Evolutionary conservation across 2,888 invertebrate species (phyloP).

Genomic region (Drosophila kokeensis): DNA sequence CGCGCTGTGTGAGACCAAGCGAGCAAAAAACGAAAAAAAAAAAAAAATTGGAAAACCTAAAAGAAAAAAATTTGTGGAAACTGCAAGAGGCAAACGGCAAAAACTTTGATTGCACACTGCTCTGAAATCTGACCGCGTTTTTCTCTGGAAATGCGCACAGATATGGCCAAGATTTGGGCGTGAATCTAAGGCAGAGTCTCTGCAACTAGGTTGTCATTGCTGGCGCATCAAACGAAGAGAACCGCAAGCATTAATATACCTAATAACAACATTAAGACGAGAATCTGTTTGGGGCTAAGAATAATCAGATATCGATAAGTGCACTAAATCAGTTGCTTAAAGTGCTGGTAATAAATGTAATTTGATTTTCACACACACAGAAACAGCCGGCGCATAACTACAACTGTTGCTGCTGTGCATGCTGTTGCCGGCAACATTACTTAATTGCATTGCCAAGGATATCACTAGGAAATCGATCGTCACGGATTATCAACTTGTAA

Average conservation of each 20-base stretch:
- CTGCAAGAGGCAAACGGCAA: slow-evolving; percentile 34
- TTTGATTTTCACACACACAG: slow-evolving; percentile 72
- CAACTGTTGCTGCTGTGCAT: slow-evolving; percentile 27
- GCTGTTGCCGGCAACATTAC: slow-evolving; percentile 60
- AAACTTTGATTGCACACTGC: slow-evolving; percentile 49
- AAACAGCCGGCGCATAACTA: not conserved
- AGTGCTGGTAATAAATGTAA: slow-evolving; percentile 82
- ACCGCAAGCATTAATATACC: slow-evolving; percentile 72
- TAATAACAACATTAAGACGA: slow-evolving; percentile 75
- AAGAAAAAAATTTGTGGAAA: slow-evolving; percentile 45
- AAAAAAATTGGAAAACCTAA: slow-evolving; percentile 24
- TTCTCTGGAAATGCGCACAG: slow-evolving; percentile 64
- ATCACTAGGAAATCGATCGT: slow-evolving; percentile 75
- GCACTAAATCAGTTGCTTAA: slow-evolving; percentile 83
- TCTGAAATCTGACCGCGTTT: slow-evolving; percentile 55
- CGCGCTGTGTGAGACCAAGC: slow-evolving; percentile 73
- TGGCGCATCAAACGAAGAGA: slow-evolving; percentile 50
- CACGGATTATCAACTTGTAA: slow-evolving; percentile 79
- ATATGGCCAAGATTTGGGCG: slow-evolving; percentile 52
- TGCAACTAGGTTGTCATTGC: slow-evolving; percentile 36
- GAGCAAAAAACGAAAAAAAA: not conserved
- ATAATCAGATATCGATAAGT: slow-evolving; percentile 83
- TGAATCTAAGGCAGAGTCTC: slow-evolving; percentile 46
- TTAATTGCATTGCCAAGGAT: slow-evolving; percentile 76
- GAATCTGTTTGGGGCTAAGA: slow-evolving; percentile 61